Percentiles rank a stretch among this genome's conserved stretches.
phyloP scores from a whole-genome alignment of 1,140 invertebrate genomes.

The Mylabris phalerata region DNA sequence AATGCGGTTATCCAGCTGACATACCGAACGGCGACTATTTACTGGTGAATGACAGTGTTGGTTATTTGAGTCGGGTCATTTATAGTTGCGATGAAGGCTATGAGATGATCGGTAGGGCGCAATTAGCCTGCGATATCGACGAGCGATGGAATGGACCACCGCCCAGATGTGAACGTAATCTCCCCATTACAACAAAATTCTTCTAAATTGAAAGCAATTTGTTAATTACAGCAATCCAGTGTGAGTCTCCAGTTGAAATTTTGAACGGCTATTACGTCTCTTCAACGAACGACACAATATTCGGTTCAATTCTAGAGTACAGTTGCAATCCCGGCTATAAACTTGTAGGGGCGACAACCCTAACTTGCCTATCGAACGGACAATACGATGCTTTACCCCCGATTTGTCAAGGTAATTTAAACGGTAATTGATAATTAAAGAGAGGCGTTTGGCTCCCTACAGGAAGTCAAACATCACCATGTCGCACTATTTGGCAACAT shows the following conservation, averaged over 20 bases:
- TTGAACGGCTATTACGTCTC: slow-evolving; percentile 61
- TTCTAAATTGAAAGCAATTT: background rate
- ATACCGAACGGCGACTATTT: slow-evolving; percentile 76
- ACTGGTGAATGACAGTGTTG: slow-evolving; percentile 74
- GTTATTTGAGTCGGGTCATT: slow-evolving; percentile 76
- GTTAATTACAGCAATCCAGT: slow-evolving; percentile 58
- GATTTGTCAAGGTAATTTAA: slow-evolving; percentile 52
- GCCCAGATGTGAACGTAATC: slow-evolving; percentile 72
- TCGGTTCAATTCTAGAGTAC: slow-evolving; percentile 67
- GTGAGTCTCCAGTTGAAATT: slow-evolving; percentile 65
- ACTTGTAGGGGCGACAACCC: slow-evolving; percentile 59
- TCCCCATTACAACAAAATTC: no score
- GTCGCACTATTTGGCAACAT: no score
- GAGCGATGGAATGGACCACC: slow-evolving; percentile 91
- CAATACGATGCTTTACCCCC: slow-evolving; percentile 72
- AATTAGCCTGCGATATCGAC: slow-evolving; percentile 84
- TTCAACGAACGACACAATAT: slow-evolving; percentile 57
- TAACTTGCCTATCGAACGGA: slow-evolving; percentile 68
- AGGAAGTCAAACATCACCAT: no score
- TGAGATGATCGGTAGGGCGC: slow-evolving; percentile 72
- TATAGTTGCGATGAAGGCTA: slow-evolving; percentile 79
- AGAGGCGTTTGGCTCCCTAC: no score
- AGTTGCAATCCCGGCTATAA: slow-evolving; percentile 64
- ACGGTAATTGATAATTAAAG: no score
- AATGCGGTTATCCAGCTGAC: slow-evolving; percentile 82